Base-by-base conservation (phyloP, 2,888 invertebrate species). In the Diarsia rubi region DNA sequence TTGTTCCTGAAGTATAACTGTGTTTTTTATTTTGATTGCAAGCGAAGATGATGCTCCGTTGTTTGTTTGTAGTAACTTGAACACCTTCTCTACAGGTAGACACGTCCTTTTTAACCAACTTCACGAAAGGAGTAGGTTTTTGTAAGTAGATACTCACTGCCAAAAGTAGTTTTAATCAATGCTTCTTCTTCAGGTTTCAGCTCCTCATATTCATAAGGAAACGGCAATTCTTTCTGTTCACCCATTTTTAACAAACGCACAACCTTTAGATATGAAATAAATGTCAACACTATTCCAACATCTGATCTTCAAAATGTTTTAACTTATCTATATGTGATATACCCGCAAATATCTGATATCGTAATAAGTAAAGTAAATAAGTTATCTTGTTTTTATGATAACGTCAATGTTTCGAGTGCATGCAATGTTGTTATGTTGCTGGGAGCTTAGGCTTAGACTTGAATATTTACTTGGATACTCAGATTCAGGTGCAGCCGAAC, bases 161-260 rank as follows among this genome's bases (percentile, higher is more conserved):
- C 49, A 0, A 78, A 64, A 31, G 24, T 42, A 1, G 4, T n/a
- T 49, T 63, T 63, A 3, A 79, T 21, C 59, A 79, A 52, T 59
- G 52, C 49, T 21, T 78, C 42, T 63, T 79, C 79, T 21, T 79
- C 83, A 42, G 83, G 67, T 1, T 78, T 63, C 16, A 79, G 54
- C 1, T 79, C 79, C 31, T 82, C 64, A 6, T 16, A 82, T 21
- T 82, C 70, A 42, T 64, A 79, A 12, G 83, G 78, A 70, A 79
- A 79, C 24, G 83, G 67, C 24, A 77, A 21, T n/a, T 59, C 63
- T n/a, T 60, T 70, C 0, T 70, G 68, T 31, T 81, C 65, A 8
- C 3, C 82, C 79, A 79, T 79, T 47, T 8, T 73, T 49, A 45
- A 4, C 19, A 0, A 4, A 27, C n/a, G 69, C 59, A 65, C 78